Evolutionary conservation across 35 echinoderm and acorn worm species (phyloP).

Genomic region (Patiria miniata): DNA sequence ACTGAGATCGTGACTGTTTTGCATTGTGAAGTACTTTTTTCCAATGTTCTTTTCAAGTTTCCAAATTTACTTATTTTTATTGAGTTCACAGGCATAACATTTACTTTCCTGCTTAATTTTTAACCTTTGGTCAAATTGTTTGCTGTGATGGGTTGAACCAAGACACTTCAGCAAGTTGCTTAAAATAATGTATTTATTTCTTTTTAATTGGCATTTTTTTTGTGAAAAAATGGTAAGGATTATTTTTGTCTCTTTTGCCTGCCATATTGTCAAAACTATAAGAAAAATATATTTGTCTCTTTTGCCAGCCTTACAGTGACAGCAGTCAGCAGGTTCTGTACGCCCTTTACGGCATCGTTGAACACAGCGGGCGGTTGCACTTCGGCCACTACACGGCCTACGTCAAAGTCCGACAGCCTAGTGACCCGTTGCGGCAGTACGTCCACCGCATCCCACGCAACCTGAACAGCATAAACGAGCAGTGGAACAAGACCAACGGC

Average conservation of each 20-base stretch:
- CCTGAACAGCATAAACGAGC: constrained; percentile 67
- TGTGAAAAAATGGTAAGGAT: too few relatives aligned
- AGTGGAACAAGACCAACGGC: constrained; percentile 6
- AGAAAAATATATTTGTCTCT: constrained; percentile 17
- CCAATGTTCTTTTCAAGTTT: too few relatives aligned
- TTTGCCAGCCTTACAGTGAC: constrained; percentile 76
- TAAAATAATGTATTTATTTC: too few relatives aligned
- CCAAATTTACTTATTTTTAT: too few relatives aligned
- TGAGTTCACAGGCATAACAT: too few relatives aligned
- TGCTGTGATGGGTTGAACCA: too few relatives aligned
- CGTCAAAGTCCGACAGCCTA: constrained; percentile 86
- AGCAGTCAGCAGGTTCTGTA: constrained; percentile 82
- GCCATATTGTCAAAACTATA: constrained; percentile 68
- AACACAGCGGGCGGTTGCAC: constrained; percentile 92
- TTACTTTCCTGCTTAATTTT: too few relatives aligned
- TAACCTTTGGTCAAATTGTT: too few relatives aligned
- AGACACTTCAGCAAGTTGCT: too few relatives aligned
- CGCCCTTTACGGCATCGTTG: constrained; percentile 86
- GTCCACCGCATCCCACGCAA: constrained; percentile 59
- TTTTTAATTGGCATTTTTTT: too few relatives aligned
- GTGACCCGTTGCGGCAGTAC: constrained; percentile 58
- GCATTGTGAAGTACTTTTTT: too few relatives aligned
- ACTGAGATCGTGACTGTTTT: too few relatives aligned
- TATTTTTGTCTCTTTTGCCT: constrained; percentile 34
- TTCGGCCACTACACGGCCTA: constrained; percentile 97